These are phyloP conservation scores for Corella eumyota DNA, from an alignment of 23 tunicate species.

Conservation along the genomic window DNA sequence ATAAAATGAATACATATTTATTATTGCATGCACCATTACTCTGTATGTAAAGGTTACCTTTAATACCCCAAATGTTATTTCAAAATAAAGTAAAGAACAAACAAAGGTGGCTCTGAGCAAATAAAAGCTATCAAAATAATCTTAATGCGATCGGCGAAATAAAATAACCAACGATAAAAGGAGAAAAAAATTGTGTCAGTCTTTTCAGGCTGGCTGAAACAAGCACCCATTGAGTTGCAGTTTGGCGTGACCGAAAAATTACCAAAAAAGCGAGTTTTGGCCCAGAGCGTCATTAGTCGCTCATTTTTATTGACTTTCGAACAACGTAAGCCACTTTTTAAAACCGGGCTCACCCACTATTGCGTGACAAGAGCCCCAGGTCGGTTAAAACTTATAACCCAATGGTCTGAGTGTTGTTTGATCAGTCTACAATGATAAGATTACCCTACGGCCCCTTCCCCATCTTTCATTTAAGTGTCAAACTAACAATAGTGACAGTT, in stretches of 20 bases:
- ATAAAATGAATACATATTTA: too few relatives aligned
- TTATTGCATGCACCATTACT: too few relatives aligned
- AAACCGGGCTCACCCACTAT: constrained; percentile 15
- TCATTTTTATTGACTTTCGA: constrained; percentile 7
- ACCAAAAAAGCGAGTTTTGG: too few relatives aligned
- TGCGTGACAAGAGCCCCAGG: constrained; percentile 24
- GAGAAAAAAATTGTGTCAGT: constrained; percentile 6
- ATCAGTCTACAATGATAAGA: constrained; percentile 8
- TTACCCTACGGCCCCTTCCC: constrained; percentile 8
- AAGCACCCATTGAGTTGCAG: constrained; percentile 16
- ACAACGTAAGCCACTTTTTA: neutral
- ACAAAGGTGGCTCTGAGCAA: too few relatives aligned
- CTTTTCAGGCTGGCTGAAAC: neutral
- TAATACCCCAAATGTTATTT: too few relatives aligned
- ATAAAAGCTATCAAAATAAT: too few relatives aligned
- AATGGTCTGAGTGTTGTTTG: neutral
- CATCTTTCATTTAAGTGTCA: constrained; percentile 23
- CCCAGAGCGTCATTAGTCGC: constrained; percentile 17
- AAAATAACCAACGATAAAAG: neutral
- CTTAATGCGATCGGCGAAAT: too few relatives aligned
- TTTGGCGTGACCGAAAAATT: constrained; percentile 13
- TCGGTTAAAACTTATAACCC: neutral
- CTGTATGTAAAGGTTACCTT: too few relatives aligned
- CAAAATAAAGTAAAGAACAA: too few relatives aligned
- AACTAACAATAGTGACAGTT: constrained; percentile 16